phyloP scores from a whole-genome alignment of 2,113 vertebrate genomes.

The Pandion haliaetus region DNA sequence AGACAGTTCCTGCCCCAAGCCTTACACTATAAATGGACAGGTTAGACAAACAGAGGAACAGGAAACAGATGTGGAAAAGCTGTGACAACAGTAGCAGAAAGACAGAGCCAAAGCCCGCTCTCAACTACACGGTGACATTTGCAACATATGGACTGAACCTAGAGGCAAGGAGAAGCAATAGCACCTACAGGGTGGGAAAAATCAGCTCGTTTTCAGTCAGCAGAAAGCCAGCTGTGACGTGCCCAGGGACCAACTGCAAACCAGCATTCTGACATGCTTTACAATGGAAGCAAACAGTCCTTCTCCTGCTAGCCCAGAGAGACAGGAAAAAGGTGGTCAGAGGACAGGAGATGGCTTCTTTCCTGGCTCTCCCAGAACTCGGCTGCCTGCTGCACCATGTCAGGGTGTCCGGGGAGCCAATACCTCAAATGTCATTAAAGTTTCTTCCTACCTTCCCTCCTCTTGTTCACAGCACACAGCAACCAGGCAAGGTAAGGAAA shows the following conservation, averaged over 20 bases:
- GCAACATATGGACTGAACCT: not conserved
- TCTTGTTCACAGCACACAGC: not conserved
- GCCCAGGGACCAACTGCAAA: not conserved
- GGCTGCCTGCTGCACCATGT: not conserved
- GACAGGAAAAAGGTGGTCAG: too few species aligned
- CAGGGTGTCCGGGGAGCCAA: not conserved
- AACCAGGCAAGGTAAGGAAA: not conserved
- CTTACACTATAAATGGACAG: not conserved
- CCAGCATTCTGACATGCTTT: not conserved
- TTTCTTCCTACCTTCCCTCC: not conserved
- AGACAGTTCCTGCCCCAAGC: not conserved
- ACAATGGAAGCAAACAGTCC: not conserved
- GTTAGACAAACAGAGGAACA: not conserved
- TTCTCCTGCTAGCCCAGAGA: not conserved
- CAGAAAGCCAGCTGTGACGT: not conserved
- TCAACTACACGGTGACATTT: not conserved
- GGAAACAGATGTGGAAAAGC: not conserved
- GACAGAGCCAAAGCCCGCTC: not conserved
- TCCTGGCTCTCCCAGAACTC: not conserved
- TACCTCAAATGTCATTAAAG: not conserved
- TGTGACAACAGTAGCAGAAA: not conserved
- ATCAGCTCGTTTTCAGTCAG: not conserved
- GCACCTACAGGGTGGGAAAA: not conserved
- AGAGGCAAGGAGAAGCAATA: not conserved
- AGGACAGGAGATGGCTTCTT: not conserved